Evolutionary conservation across 2,113 vertebrate genomes (phyloP), one percentile per base, ranked within the genome.

Genomic region (Eulemur macaco): DNA sequence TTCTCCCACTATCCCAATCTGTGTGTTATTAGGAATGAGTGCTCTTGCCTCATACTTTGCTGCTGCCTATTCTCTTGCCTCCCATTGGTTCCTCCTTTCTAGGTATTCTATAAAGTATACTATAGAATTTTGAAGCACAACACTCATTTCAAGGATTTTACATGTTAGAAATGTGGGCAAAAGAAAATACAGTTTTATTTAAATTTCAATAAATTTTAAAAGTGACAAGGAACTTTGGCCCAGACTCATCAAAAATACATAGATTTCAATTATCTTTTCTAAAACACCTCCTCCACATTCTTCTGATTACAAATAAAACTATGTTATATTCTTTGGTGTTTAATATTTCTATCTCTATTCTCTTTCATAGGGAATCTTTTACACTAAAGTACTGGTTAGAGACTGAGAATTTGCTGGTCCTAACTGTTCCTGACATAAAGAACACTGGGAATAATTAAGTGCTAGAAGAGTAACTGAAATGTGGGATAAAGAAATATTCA

Each of bases 1-100:
- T 34, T 50, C 17, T 8, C 0, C 0, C 10, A 34, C 42, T 34
- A 20, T 23, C 17, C 14, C 15, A 34, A 4, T 6, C 27, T 56
- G 17, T 39, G 42, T 21, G 50, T 34, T 21, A 27, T 12, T 25
- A 39, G 6, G 0, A 90, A 23, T 45, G 25, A 18, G 5, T 77
- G 18, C 25, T 89, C 17, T 37, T 56, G n/a, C 6, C 29, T 0
- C 39, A 1, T 12, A 6, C 8, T 2, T 14, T 54, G 47, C 9
- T 37, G 8, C 3, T 68, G 29, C 20, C 17, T 12, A 63, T n/a
- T 52, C 3, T 58, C 4, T 47, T 39, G 20, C 21, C 11, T 64
- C 29, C 21, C 42, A 20, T 0, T 5, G n/a, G 34, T 29, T 54
- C 1, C 14, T 29, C 3, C 1, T 8, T 4, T 89, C 42, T n/a